Evolutionary conservation across 2,113 vertebrate species (phyloP).

Genomic region (Sceloporus undulatus): DNA sequence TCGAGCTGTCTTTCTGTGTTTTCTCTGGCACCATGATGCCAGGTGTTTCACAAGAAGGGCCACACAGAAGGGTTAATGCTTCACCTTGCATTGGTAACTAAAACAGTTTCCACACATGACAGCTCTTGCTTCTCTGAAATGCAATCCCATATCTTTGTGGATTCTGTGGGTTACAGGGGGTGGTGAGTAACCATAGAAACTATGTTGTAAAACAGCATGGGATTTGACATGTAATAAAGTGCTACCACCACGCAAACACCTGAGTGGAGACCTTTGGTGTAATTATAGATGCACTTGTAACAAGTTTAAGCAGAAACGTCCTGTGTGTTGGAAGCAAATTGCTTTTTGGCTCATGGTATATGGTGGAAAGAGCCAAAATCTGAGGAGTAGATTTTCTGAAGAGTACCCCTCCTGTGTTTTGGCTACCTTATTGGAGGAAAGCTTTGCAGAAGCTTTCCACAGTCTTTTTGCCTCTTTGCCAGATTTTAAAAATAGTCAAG

Average conservation of each 20-base stretch:
- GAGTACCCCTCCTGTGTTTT: slow-evolving; percentile 8
- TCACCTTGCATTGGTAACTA: slow-evolving; percentile 21
- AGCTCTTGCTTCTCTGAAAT: slow-evolving; percentile 49
- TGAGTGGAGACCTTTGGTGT: slow-evolving; percentile 50
- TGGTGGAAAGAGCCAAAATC: background rate
- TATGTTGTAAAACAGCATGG: slow-evolving; percentile 54
- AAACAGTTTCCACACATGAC: background rate
- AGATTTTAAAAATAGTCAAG: slow-evolving; percentile 39
- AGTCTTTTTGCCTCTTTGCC: slow-evolving; percentile 21
- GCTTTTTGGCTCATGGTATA: background rate
- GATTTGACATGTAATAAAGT: slow-evolving; percentile 60
- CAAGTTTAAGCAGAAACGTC: slow-evolving; percentile 19
- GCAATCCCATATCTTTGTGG: slow-evolving; percentile 56
- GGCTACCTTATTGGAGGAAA: slow-evolving; percentile 6
- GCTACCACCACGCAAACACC: slow-evolving; percentile 15
- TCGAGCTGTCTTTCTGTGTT: fast-evolving
- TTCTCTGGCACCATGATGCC: slow-evolving; percentile 12
- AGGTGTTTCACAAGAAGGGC: background rate
- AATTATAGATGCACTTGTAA: slow-evolving; percentile 18
- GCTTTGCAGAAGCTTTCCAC: background rate
- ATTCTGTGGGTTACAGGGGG: slow-evolving; percentile 54
- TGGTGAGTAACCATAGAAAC: slow-evolving; percentile 75
- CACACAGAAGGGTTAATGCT: fast-evolving
- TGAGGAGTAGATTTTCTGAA: slow-evolving; percentile 6
- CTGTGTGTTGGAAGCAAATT: slow-evolving; percentile 5